These are phyloP conservation scores for Aphaenogaster rudis DNA, from an alignment of 1,140 invertebrate species.

Conservation along the genomic window DNA sequence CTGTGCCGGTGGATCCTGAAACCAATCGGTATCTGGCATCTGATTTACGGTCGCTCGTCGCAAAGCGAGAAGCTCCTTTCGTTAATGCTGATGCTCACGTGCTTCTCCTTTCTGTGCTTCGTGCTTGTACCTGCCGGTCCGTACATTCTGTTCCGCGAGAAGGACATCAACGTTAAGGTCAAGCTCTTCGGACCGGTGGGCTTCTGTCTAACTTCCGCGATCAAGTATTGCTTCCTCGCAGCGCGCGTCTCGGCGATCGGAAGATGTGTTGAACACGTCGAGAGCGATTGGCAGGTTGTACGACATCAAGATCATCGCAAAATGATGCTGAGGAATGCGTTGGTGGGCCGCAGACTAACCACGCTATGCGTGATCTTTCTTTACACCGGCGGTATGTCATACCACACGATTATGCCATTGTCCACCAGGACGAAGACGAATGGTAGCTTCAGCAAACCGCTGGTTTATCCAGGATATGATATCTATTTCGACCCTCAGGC, in stretches of 20 bases:
- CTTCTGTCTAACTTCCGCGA: slow-evolving; percentile 62
- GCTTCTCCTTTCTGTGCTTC: slow-evolving; percentile 43
- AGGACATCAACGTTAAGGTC: slow-evolving; percentile 59
- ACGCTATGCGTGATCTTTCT: slow-evolving; percentile 55
- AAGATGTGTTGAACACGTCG: slow-evolving; percentile 67
- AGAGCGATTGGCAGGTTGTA: slow-evolving; percentile 68
- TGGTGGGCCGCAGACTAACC: slow-evolving; percentile 63
- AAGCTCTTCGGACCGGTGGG: slow-evolving; percentile 67
- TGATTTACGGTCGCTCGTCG: slow-evolving; percentile 26
- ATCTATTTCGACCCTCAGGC: slow-evolving; percentile 72
- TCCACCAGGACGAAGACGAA: neutral
- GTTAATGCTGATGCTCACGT: neutral
- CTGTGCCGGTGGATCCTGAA: slow-evolving; percentile 68
- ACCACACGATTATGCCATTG: slow-evolving; percentile 63
- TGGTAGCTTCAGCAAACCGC: slow-evolving; percentile 44
- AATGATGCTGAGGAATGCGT: slow-evolving; percentile 66
- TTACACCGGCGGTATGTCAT: slow-evolving; percentile 71
- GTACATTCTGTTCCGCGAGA: slow-evolving; percentile 46
- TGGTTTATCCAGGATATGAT: slow-evolving; percentile 77
- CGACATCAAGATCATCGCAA: slow-evolving; percentile 13
- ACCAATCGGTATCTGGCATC: slow-evolving; percentile 74
- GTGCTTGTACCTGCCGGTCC: slow-evolving; percentile 58
- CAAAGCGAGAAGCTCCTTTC: slow-evolving; percentile 14
- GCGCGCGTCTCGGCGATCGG: slow-evolving; percentile 7
- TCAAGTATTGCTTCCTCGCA: slow-evolving; percentile 70